Base-by-base conservation (phyloP, 1,140 invertebrate genomes). In the Teleopsis dalmanni region DNA sequence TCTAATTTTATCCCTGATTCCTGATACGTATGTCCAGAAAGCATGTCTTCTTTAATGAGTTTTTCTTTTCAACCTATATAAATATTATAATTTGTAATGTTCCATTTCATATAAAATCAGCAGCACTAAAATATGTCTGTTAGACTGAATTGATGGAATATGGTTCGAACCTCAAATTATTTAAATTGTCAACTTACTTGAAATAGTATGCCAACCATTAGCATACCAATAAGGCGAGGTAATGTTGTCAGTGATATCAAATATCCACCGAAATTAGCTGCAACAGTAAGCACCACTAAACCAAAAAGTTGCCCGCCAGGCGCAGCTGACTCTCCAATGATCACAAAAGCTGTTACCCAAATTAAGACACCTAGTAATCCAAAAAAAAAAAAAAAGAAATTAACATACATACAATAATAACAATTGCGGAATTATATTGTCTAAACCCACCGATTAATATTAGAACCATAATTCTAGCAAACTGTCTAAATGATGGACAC, bases 221-320 rank as follows among this genome's bases (percentile, higher is more conserved):
- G 77, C 87, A 91, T 92, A 13, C 90, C 90, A 56, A 91, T 84
- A 1, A 96, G 75, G 1, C 89, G 80, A 7, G 92, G 92, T 50
- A 95, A 71, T 3, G 82, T 84, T n/a, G 86, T 79, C 23, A 89
- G 70, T 21, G 81, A 81, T 55, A 87, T 69, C 5, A 89, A 56
- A 78, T 84, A 87, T 35, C 90, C 91, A 7, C 84, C 88, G 53
- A 92, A 82, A 70, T 90, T 80, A 1, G 87, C 84, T 6, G 80
- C 81, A 26, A 93, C 80, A 16, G 78, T 77, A 0, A 90, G 74
- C 1, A 83, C 71, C 4, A 87, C 85, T 3, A 95, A 71, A 50
- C 81, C 80, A 59, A 90, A 94, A 3, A 92, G 72, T 54, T 85
- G 83, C 3, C 88, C 88, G 10, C 87, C 87, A 19, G 78, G 78